A percentile compares a stretch with the other conserved stretches of the same genome.
Evolutionary conservation across 2,797 vertebrate genomes (phyloP).

Genomic region (Borostomias antarcticus): DNA sequence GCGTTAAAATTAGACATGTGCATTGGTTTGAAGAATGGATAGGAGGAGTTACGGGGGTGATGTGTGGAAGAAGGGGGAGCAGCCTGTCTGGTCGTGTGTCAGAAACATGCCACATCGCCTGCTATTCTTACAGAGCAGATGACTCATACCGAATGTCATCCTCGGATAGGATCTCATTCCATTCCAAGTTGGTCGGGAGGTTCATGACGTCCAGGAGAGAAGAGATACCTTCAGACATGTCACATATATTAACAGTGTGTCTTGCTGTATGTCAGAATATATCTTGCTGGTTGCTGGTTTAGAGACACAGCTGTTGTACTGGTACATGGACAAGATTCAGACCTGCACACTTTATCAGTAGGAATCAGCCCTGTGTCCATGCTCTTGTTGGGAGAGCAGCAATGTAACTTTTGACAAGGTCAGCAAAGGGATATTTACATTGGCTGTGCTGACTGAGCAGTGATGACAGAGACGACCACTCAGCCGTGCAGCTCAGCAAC

Average conservation of each 20-base stretch:
- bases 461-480: neutral
- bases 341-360: neutral
- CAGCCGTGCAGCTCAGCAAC: slow-evolving; percentile 5
- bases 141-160: neutral
- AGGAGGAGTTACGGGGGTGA: neutral
- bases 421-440: neutral
- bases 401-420: neutral
- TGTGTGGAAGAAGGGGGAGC: slow-evolving; percentile 6
- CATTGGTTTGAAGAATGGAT: slow-evolving; percentile 10
- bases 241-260: too few species aligned
- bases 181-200: neutral
- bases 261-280: too few species aligned
- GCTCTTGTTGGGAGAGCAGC: neutral
- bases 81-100: slow-evolving; percentile 11
- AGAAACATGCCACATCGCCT: neutral
- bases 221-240: too few species aligned
- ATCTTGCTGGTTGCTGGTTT: too few species aligned
- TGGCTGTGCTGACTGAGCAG: neutral
- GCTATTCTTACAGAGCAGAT: neutral
- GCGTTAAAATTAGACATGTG: slow-evolving; percentile 22
- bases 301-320: too few species aligned
- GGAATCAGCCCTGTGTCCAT: neutral
- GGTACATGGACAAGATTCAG: too few species aligned
- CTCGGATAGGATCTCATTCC: neutral
- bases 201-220: too few species aligned